A percentile compares a stretch with the other conserved stretches of the same genome.
These are phyloP conservation scores for Drosophila rubida DNA, from an alignment of 2,888 invertebrate species.

Conservation along the genomic window DNA sequence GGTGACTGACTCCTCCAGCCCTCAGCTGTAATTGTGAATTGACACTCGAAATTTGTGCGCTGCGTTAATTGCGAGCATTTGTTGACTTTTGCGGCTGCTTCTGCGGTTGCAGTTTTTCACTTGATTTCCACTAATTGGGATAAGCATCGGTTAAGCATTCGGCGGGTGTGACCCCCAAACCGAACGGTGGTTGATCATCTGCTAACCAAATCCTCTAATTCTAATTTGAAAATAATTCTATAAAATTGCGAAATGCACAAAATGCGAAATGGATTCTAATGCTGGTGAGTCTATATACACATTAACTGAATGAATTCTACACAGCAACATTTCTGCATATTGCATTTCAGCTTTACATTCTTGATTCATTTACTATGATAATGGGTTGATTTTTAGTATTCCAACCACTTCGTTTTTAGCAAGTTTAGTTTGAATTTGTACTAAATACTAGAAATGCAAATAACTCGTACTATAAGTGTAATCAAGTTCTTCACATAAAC, in stretches of 20 bases:
- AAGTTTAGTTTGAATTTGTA: too few species aligned
- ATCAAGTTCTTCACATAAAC: too few species aligned
- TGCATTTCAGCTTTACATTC: too few species aligned
- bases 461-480: too few species aligned
- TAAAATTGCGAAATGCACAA: neutral
- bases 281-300: too few species aligned
- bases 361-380: too few species aligned
- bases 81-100: slow-evolving; percentile 55
- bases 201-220: neutral
- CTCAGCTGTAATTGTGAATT: slow-evolving; percentile 29
- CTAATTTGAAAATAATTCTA: slow-evolving; percentile 14
- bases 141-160: slow-evolving; percentile 55
- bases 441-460: too few species aligned
- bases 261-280: too few species aligned
- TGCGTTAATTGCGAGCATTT: slow-evolving; percentile 74
- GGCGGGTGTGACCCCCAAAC: neutral
- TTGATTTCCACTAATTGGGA: slow-evolving; percentile 63
- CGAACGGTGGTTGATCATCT: neutral
- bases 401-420: too few species aligned
- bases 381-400: too few species aligned
- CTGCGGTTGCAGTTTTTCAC: slow-evolving; percentile 48
- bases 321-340: too few species aligned
- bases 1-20: slow-evolving; percentile 9
- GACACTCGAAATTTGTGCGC: slow-evolving; percentile 67
- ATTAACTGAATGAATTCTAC: too few species aligned